Conservation (phyloP, 2,113 vertebrate species). For the Puntigrus tetrazona region DNA sequence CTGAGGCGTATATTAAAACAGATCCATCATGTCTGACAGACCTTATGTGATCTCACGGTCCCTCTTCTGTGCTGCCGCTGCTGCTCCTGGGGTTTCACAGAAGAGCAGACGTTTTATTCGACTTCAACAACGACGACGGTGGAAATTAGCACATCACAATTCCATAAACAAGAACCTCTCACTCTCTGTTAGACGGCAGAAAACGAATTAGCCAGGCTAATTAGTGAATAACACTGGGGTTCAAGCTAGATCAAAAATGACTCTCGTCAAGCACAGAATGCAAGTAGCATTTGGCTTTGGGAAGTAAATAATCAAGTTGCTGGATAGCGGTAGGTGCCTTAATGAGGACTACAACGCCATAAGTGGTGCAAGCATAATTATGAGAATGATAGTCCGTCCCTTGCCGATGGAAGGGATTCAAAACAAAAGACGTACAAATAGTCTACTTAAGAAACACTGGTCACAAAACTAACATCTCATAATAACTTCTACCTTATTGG, state of each 20-base stretch:
- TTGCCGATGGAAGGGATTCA: not conserved
- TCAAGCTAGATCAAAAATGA: not conserved
- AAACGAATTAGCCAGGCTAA: slow-evolving; percentile 29
- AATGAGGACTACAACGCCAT: not conserved
- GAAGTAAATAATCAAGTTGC: not conserved
- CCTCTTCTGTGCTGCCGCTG: slow-evolving; percentile 43
- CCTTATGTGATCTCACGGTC: slow-evolving; percentile 59
- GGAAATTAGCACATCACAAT: slow-evolving; percentile 28
- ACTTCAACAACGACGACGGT: slow-evolving; percentile 7
- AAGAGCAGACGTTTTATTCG: slow-evolving; percentile 36
- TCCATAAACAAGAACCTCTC: slow-evolving; percentile 7
- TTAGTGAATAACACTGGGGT: slow-evolving; percentile 5
- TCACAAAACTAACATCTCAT: not conserved
- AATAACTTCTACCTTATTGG: not conserved
- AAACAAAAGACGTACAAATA: not conserved
- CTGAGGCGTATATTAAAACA: slow-evolving; percentile 74
- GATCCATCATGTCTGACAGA: slow-evolving; percentile 73
- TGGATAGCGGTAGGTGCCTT: not conserved
- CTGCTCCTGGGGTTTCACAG: slow-evolving; percentile 48
- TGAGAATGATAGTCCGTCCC: not conserved
- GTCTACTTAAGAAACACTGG: not conserved
- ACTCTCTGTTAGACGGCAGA: slow-evolving; percentile 13
- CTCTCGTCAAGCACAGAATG: not conserved
- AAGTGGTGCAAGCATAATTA: not conserved
- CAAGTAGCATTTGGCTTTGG: not conserved